These are phyloP conservation scores for Megaustenia siamemsis DNA, from an alignment of 2,888 invertebrate genomes.

Conservation along the genomic window DNA sequence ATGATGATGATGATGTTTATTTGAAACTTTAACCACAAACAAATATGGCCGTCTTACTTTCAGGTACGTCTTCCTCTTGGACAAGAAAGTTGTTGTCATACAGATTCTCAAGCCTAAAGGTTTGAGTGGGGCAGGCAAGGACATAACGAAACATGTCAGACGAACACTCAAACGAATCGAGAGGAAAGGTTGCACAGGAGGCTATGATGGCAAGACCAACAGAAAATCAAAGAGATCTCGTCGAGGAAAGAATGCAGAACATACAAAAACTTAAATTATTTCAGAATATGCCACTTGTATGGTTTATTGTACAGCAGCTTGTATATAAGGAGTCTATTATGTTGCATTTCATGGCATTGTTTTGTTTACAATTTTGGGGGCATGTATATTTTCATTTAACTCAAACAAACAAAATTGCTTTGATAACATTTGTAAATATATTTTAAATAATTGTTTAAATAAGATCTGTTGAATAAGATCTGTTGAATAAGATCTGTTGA, in stretches of 20 bases:
- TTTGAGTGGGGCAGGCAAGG: conserved; percentile 38
- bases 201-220: not conserved
- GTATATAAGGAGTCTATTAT: too few relatives aligned
- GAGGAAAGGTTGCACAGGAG: conserved; percentile 50
- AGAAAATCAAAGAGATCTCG: conserved; percentile 15
- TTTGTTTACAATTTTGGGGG: too few relatives aligned
- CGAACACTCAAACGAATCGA: conserved; percentile 53
- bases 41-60: too few relatives aligned
- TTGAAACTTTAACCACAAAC: too few relatives aligned
- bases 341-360: too few relatives aligned
- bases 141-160: conserved; percentile 53
- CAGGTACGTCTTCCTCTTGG: conserved; percentile 60
- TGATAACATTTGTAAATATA: too few relatives aligned
- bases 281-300: not conserved
- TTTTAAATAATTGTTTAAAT: too few relatives aligned
- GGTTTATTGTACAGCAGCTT: not conserved
- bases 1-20: too few relatives aligned
- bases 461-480: too few relatives aligned
- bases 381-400: too few relatives aligned
- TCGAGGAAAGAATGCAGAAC: conserved; percentile 27
- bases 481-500: too few relatives aligned
- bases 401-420: too few relatives aligned
- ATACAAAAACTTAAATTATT: conserved; percentile 8
- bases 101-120: conserved; percentile 45
- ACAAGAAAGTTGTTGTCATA: conserved; percentile 55